A percentile compares a stretch with the other conserved stretches of the same genome.
Evolutionary conservation across 2,113 vertebrate genomes (phyloP).

Genomic region (Anoplopoma fimbria): DNA sequence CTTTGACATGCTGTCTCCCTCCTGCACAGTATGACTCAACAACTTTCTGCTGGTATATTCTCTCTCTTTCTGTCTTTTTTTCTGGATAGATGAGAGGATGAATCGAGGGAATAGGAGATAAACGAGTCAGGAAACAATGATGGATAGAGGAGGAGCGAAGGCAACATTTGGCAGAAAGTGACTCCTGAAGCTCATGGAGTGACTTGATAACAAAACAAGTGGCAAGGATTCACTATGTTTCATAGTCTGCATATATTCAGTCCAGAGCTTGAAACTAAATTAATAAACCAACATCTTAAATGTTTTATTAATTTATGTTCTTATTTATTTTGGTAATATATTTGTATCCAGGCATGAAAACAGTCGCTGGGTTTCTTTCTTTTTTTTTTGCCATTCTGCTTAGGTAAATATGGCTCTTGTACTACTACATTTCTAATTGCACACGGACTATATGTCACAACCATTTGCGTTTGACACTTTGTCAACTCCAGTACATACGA

Average conservation of each 20-base stretch:
- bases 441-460: neutral
- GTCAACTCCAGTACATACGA: neutral
- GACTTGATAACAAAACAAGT: neutral
- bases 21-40: conserved; percentile 64
- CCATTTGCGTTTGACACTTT: conserved; percentile 3
- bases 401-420: neutral
- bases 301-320: neutral
- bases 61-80: conserved; percentile 9
- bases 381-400: neutral
- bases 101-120: conserved; percentile 9
- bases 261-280: neutral
- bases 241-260: conserved; percentile 1
- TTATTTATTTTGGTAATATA: neutral
- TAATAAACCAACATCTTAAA: neutral
- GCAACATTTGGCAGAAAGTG: neutral
- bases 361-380: neutral
- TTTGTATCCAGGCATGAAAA: neutral
- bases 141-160: conserved; percentile 11
- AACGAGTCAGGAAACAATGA: conserved; percentile 23
- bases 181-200: neutral
- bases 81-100: conserved; percentile 18
- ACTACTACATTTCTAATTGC: neutral
- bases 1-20: conserved; percentile 44
- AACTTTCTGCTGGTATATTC: conserved; percentile 49
- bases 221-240: neutral